Base-by-base conservation (phyloP, 2,888 invertebrate species). In the Cosmia trapezina region DNA sequence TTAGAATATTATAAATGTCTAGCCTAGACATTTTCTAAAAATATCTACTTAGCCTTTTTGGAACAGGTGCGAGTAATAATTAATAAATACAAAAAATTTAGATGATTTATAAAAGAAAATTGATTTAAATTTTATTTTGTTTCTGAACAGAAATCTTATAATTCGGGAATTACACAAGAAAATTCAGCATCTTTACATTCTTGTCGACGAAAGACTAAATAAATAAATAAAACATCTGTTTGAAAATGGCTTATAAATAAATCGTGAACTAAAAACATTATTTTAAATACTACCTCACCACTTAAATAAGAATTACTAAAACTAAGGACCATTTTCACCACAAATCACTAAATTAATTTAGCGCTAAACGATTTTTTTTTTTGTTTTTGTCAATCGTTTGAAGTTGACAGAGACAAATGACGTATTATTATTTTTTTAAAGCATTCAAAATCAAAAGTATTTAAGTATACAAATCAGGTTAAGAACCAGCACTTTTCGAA, bases 221-320 rank as follows among this genome's bases (percentile, higher is more conserved):
- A n/a, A 33, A n/a, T 45, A n/a, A 49, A 41, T 37, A 4, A 47
- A 33, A 37, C 4, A 28, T 8, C 22, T 37, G 47, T 59, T 71
- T 33, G 22, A 45, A 60, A 74, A 49, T 19, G 0, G 47, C 41
- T 11, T n/a, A 0, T 17, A 12, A 71, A 41, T n/a, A 19, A 45
- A 22, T 6, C 0, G 2, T 33, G 11, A 54, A 41, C 17, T 83
- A 80, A 75, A 54, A 70, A 76, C 53, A 81, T 66, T 22, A 63
- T 33, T 43, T 41, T 22, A 37, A 81, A 76, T 57, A 69, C 66
- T 84, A 64, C 47, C 37, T 57, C 9, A 12, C 0, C 7, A 54
- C 53, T 49, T 51, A 8, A 9, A 7, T 73, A 28, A 53, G 45
- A 73, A 0, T 12, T 4, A 33, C 2, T 37, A 53, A 57, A 56